Evolutionary conservation across 2,113 vertebrate genomes (phyloP).

Genomic region (Entosphenus tridentatus): DNA sequence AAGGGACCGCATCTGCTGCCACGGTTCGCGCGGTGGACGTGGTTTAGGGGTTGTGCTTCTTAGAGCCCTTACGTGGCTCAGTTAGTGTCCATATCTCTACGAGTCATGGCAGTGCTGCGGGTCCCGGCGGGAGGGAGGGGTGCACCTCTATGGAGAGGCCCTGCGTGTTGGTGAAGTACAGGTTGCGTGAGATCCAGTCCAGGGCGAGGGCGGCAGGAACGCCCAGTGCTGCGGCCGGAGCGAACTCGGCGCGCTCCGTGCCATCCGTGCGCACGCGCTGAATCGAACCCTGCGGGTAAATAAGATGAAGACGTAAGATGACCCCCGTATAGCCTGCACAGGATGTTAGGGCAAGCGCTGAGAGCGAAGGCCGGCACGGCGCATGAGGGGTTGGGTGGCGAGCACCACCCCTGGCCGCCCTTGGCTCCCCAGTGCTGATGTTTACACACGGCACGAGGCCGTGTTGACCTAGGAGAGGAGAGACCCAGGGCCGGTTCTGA

Average conservation of each 20-base stretch:
- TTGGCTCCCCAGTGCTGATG: not conserved
- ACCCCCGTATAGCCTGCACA: not conserved
- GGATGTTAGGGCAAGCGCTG: too few species aligned
- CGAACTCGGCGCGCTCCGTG: slow-evolving; percentile 25
- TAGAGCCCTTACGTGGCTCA: too few species aligned
- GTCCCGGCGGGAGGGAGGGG: not conserved
- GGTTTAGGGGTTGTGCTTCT: too few species aligned
- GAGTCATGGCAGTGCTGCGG: not conserved
- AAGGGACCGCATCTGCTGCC: too few species aligned
- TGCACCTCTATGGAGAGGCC: slow-evolving; percentile 24
- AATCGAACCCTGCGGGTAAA: slow-evolving; percentile 20
- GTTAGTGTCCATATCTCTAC: not conserved
- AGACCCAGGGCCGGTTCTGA: too few species aligned
- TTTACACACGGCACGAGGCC: not conserved
- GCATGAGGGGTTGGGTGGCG: not conserved
- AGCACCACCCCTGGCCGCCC: not conserved
- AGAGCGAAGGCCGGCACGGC: not conserved
- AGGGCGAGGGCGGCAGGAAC: slow-evolving; percentile 25
- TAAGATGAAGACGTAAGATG: slow-evolving; percentile 5
- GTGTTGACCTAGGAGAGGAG: too few species aligned
- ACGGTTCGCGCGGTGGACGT: too few species aligned
- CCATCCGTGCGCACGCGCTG: slow-evolving; percentile 24
- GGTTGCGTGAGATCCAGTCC: slow-evolving; percentile 26
- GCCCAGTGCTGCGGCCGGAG: slow-evolving; percentile 22
- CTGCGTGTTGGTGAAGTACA: slow-evolving; percentile 29